Evolutionary conservation across 2,113 vertebrate species (phyloP).

Genomic region (Psophia crepitans): DNA sequence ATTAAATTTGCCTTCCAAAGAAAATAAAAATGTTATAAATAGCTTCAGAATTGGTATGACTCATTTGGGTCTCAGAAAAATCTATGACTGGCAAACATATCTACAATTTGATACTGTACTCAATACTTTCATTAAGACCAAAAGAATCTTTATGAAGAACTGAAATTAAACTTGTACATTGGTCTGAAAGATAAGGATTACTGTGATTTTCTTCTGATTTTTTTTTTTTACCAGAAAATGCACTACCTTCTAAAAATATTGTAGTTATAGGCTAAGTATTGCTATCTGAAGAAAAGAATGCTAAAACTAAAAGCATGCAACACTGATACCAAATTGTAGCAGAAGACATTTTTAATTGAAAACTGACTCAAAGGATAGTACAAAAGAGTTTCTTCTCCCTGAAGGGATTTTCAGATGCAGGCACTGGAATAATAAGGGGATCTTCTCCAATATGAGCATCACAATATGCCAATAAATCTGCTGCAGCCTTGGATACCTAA

Average conservation of each 20-base stretch:
- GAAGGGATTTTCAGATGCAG: slow-evolving; percentile 97
- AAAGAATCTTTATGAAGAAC: background rate
- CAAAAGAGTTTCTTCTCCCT: slow-evolving; percentile 99
- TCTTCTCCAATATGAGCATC: slow-evolving; percentile 95
- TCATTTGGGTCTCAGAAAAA: slow-evolving; percentile 37
- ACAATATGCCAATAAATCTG: slow-evolving; percentile 95
- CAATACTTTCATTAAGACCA: background rate
- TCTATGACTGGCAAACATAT: slow-evolving; percentile 27
- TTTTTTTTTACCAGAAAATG: background rate
- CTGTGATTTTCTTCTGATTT: background rate
- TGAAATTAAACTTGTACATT: background rate
- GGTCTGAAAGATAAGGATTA: background rate
- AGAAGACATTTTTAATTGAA: slow-evolving; percentile 6
- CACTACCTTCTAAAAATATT: slow-evolving; percentile 16
- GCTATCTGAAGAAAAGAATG: background rate
- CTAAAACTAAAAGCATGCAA: slow-evolving; percentile 60
- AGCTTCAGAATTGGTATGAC: background rate
- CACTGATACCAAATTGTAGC: background rate
- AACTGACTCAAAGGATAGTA: slow-evolving; percentile 87
- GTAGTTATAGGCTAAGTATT: background rate
- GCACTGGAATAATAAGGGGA: slow-evolving; percentile 94
- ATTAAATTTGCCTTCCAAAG: slow-evolving; percentile 20
- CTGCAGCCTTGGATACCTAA: slow-evolving; percentile 95
- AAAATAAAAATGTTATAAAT: slow-evolving; percentile 28
- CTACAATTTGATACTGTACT: slow-evolving; percentile 11